Conservation (phyloP, 2,113 vertebrate species). For the Hystrix cristata region DNA sequence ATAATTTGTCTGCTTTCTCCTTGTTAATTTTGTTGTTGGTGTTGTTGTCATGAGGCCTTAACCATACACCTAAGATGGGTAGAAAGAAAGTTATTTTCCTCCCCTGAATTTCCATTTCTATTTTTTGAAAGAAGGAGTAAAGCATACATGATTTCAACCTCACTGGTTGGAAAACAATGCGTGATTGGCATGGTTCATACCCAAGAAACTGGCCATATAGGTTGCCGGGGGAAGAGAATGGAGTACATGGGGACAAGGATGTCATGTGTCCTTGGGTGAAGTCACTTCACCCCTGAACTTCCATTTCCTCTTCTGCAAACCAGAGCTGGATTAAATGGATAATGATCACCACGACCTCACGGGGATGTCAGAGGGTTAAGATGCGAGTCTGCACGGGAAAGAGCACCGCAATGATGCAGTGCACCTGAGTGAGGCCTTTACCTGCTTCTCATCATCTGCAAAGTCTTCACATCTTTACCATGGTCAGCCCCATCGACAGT, state of each 20-base stretch:
- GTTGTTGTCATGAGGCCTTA: not conserved
- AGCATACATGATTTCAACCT: not conserved
- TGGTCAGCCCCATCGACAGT: not conserved
- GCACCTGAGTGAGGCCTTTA: not conserved
- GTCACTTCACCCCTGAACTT: not conserved
- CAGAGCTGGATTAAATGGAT: not conserved
- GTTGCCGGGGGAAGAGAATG: not conserved
- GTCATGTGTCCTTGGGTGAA: not conserved
- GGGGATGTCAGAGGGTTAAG: not conserved
- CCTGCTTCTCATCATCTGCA: not conserved
- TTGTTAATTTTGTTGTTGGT: not conserved
- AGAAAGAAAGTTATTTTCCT: not conserved
- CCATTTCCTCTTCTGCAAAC: not conserved
- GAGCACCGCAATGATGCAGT: not conserved
- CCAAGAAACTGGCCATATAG: not conserved
- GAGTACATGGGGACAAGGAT: not conserved
- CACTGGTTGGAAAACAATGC: not conserved
- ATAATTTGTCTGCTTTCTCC: not conserved
- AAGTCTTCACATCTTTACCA: fast-evolving
- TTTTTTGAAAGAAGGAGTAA: not conserved
- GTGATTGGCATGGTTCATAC: not conserved
- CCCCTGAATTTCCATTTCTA: not conserved
- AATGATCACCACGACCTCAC: not conserved
- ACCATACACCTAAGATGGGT: not conserved
- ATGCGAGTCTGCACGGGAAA: not conserved